Conservation (phyloP, 2,113 vertebrate species). For the Pycnonotus jocosus region DNA sequence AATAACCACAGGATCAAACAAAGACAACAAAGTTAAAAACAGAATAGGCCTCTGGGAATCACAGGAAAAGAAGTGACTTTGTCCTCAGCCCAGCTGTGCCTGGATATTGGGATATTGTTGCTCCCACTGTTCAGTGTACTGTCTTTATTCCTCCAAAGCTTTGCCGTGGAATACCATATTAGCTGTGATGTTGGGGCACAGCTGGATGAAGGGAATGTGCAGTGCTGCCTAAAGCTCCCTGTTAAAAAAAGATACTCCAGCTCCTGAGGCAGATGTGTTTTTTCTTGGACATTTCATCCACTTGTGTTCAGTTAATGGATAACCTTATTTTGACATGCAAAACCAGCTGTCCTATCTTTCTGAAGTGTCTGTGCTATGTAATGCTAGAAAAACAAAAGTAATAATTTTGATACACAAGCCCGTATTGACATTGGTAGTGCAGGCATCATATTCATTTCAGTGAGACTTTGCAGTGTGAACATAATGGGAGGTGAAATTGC, state of each 20-base stretch:
- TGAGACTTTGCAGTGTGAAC: not conserved
- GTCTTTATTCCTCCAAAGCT: not conserved
- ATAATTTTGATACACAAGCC: not conserved
- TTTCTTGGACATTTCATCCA: not conserved
- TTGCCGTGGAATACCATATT: not conserved
- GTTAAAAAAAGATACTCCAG: not conserved
- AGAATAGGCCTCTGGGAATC: not conserved
- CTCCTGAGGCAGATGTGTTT: not conserved
- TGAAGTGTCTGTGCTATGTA: not conserved
- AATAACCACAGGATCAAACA: not conserved
- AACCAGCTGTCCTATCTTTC: not conserved
- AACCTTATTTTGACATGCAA: not conserved
- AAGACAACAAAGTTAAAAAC: constrained; percentile 32
- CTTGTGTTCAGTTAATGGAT: not conserved
- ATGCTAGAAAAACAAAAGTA: not conserved
- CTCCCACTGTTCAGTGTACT: not conserved
- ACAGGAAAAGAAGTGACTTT: constrained; percentile 20
- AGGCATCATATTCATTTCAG: not conserved
- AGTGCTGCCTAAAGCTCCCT: not conserved
- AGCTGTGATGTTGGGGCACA: not conserved
- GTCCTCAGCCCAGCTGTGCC: not conserved
- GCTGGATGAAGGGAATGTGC: not conserved
- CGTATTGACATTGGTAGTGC: not conserved
- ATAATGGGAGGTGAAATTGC: not conserved
- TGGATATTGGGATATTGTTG: not conserved